Base-by-base conservation (phyloP, 2,797 vertebrate genomes). In the Odontamblyopus rebecca region DNA sequence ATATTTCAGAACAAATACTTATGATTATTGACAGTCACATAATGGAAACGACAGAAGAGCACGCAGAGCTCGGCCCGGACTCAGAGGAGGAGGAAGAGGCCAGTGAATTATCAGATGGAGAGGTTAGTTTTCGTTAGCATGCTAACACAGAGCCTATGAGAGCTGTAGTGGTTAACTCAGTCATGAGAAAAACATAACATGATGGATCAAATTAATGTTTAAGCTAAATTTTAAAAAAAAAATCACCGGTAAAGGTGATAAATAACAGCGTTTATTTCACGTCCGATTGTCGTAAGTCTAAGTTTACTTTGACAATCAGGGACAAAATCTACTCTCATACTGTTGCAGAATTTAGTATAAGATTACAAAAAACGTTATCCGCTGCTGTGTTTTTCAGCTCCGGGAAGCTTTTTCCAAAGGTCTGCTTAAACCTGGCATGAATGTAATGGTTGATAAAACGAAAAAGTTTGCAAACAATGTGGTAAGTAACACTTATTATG, bases 321-420 rank as follows among this genome's bases (percentile, higher is more conserved):
- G 13, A 13, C 41, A 9, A 9, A 51, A 19, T 19, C 19, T 53
- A 7, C 19, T n/a, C 19, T 53, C 19, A 2, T n/a, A 2, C n/a
- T 8, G 8, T 23, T 54, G 18, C 5, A n/a, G n/a, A 6, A n/a
- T 19, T 48, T 15, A 4, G 51, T n/a, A 1, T 54, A n/a, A 15
- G 8, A 1, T 61, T 32, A 6, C 35, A 38, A 38, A 29, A 41
- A 23, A 16, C 30, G 19, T 6, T 32, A 48, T 0, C 15, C 26
- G 4, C 15, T 68, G 12, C 0, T 63, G 0, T 73, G 61, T 51
- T 19, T 41, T 82, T 18, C 77, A 98, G 98, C 94, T 99, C 65
- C 98, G 98, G 88, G 94, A 96, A 78, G 97, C 98, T 0, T 97
- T 98, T 76, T 61, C 93, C 0, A 94, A 88, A 71, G 98, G 97